These are phyloP conservation scores for Chironomus tentans DNA, from an alignment of 2,888 invertebrate species.

Conservation along the genomic window DNA sequence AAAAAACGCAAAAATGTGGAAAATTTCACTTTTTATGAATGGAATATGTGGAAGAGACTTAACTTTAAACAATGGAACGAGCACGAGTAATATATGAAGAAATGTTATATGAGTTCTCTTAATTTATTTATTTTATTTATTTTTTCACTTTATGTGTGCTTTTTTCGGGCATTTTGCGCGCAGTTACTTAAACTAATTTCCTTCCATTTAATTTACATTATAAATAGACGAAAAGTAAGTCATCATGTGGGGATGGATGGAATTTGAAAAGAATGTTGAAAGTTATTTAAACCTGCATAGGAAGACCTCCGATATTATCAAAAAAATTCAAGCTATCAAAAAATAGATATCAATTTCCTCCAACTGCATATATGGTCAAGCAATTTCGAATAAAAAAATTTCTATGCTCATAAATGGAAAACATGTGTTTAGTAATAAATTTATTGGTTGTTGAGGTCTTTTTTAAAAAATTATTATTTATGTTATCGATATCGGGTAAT, in stretches of 20 bases:
- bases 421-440: too few species aligned
- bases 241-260: not conserved
- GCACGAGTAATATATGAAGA: not conserved
- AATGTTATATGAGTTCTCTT: not conserved
- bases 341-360: too few species aligned
- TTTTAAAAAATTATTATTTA: too few species aligned
- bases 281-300: too few species aligned
- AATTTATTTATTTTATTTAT: not conserved
- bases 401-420: too few species aligned
- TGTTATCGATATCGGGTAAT: too few species aligned
- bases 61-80: constrained; percentile 1
- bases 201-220: not conserved
- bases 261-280: not conserved
- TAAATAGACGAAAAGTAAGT: not conserved
- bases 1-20: constrained; percentile 1
- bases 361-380: too few species aligned
- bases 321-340: too few species aligned
- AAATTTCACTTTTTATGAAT: constrained; percentile 20
- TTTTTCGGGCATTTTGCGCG: not conserved
- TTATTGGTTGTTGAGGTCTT: too few species aligned
- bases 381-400: too few species aligned
- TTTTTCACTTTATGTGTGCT: not conserved
- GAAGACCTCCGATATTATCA: too few species aligned
- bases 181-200: constrained; percentile 7
- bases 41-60: not conserved